Evolutionary conservation across 1,140 invertebrate species (phyloP).

Genomic region (Diorhabda sublineata): DNA sequence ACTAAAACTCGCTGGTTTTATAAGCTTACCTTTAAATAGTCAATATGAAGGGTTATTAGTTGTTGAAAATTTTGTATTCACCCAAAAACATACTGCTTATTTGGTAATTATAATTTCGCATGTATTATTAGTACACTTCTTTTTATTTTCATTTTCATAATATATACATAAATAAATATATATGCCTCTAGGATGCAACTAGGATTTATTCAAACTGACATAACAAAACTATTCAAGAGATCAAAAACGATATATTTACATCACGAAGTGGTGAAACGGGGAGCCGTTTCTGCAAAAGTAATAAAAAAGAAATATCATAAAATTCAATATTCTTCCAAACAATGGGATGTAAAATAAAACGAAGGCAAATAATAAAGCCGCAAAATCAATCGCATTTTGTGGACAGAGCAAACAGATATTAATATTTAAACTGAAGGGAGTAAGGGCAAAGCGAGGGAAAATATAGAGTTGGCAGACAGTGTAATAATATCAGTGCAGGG

Average conservation of each 20-base stretch:
- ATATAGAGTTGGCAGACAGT: not conserved
- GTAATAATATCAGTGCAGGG: not conserved
- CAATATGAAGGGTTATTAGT: too few relatives aligned
- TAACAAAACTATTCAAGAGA: not conserved
- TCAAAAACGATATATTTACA: conserved; percentile 13
- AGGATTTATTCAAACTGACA: too few relatives aligned
- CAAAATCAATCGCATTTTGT: conserved; percentile 42
- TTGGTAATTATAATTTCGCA: too few relatives aligned
- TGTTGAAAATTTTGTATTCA: too few relatives aligned
- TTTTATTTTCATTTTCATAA: too few relatives aligned
- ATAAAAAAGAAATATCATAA: conserved; percentile 28
- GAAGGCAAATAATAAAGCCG: conserved; percentile 39
- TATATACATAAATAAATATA: too few relatives aligned
- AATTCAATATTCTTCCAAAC: conserved; percentile 34
- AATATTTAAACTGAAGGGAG: conserved; percentile 39
- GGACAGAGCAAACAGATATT: conserved; percentile 44
- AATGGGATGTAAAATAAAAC: conserved; percentile 40
- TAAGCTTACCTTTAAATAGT: too few relatives aligned
- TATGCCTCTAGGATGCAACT: too few relatives aligned
- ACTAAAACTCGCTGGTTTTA: too few relatives aligned
- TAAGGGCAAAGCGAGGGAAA: not conserved
- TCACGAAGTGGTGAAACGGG: not conserved
- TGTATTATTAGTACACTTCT: too few relatives aligned
- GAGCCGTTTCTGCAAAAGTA: conserved; percentile 19
- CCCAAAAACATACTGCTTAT: too few relatives aligned